Evolutionary conservation across 2,113 vertebrate genomes (phyloP).

Genomic region (Speoplatyrhinus poulsoni): DNA sequence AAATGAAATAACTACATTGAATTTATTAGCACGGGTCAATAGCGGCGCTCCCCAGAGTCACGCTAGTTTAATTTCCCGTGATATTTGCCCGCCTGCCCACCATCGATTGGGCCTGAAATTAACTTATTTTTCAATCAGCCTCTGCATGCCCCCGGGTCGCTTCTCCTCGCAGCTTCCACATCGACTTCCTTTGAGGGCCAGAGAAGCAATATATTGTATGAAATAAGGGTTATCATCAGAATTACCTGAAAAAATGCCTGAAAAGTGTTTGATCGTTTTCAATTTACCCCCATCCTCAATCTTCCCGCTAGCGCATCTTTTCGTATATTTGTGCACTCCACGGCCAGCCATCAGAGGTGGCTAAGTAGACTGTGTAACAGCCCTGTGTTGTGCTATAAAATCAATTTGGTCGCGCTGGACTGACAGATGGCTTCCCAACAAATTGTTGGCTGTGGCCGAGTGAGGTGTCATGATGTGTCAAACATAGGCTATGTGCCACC

Average conservation of each 20-base stretch:
- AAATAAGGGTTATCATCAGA: constrained; percentile 74
- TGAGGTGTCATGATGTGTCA: constrained; percentile 52
- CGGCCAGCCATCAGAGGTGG: constrained; percentile 35
- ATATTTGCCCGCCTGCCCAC: constrained; percentile 99
- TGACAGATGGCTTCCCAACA: constrained; percentile 44
- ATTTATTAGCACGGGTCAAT: constrained; percentile 99
- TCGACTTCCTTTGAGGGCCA: constrained; percentile 78
- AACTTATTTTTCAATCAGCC: constrained; percentile 99
- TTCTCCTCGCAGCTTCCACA: constrained; percentile 82
- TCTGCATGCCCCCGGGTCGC: constrained; percentile 91
- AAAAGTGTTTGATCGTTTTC: constrained; percentile 74
- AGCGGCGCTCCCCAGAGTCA: constrained; percentile 86
- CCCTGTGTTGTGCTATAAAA: constrained; percentile 56
- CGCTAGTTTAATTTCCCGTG: constrained; percentile 99
- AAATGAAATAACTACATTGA: constrained; percentile 89
- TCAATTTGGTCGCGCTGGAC: constrained; percentile 53
- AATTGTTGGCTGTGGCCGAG: constrained; percentile 33
- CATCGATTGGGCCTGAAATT: constrained; percentile 99
- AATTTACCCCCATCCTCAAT: constrained; percentile 50
- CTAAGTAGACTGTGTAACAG: constrained; percentile 61
- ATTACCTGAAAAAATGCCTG: constrained; percentile 60
- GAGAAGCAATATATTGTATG: constrained; percentile 82
- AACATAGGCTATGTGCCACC: constrained; percentile 15
- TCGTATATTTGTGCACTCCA: constrained; percentile 15
- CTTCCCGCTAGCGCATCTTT: background rate